phyloP scores from a whole-genome alignment of 1,140 invertebrate species.

The Maniola jurtina region DNA sequence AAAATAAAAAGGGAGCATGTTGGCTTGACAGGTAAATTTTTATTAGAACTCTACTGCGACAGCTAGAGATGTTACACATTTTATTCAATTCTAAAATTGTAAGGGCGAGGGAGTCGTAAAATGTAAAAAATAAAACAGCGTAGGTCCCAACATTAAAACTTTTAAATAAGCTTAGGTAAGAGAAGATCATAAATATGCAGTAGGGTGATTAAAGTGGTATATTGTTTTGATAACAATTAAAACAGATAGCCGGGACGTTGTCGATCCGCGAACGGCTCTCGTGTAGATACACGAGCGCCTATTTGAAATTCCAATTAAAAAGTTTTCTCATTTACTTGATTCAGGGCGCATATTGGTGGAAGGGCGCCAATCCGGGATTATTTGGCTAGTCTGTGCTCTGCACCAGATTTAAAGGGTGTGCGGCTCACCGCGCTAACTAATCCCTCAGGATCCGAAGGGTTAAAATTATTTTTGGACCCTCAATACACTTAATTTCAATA shows the following conservation, averaged over 20 bases:
- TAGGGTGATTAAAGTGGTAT: background rate
- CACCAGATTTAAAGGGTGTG: constrained; percentile 64
- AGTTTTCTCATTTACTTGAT: constrained; percentile 78
- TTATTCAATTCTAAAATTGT: no score
- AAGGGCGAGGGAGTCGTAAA: no score
- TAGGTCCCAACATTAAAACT: no score
- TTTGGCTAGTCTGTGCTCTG: constrained; percentile 62
- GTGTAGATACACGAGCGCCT: constrained; percentile 65
- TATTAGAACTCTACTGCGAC: no score
- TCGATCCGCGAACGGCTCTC: constrained; percentile 54
- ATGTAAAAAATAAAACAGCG: no score
- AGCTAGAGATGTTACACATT: no score
- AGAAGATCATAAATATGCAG: background rate
- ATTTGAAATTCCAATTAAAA: constrained; percentile 78
- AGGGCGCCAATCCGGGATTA: constrained; percentile 70
- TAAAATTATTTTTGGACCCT: constrained; percentile 29
- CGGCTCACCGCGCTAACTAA: constrained; percentile 57
- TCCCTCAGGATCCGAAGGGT: constrained; percentile 32
- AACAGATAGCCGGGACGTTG: constrained; percentile 9
- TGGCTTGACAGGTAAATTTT: no score
- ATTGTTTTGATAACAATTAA: constrained; percentile 10
- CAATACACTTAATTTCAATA: constrained; percentile 9
- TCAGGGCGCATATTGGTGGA: constrained; percentile 64
- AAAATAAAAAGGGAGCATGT: no score
- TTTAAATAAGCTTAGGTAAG: background rate